Conservation (phyloP, 2,888 invertebrate species). For the Myathropa florea region DNA sequence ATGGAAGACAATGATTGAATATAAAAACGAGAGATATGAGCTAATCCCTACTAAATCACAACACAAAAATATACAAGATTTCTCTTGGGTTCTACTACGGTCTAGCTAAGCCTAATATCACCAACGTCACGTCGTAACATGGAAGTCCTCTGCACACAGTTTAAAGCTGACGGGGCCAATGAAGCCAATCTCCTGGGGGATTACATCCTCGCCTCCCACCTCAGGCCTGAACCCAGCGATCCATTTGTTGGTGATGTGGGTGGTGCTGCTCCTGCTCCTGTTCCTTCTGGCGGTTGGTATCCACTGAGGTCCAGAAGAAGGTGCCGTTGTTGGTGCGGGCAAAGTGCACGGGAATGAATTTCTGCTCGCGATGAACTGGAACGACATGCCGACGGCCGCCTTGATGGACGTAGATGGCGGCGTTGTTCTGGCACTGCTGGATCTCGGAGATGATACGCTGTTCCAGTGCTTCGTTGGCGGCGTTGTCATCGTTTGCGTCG, state of each 20-base stretch:
- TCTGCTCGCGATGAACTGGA: conserved; percentile 76
- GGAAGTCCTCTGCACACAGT: conserved; percentile 57
- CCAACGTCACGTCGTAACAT: conserved; percentile 17
- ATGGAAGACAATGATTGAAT: conserved; percentile 77
- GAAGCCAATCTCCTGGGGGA: neutral
- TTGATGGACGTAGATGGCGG: conserved; percentile 86
- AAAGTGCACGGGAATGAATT: conserved; percentile 86
- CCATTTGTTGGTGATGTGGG: conserved; percentile 75
- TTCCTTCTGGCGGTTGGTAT: conserved; percentile 65
- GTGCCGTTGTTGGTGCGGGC: conserved; percentile 90
- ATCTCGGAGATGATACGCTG: conserved; percentile 88
- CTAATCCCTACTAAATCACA: conserved; percentile 66
- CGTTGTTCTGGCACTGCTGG: conserved; percentile 84
- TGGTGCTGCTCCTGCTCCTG: conserved; percentile 73
- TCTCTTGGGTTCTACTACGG: conserved; percentile 23
- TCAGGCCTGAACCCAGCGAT: conserved; percentile 79
- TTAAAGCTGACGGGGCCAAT: conserved; percentile 53
- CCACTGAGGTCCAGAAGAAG: conserved; percentile 89
- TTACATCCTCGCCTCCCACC: neutral
- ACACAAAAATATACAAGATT: conserved; percentile 47
- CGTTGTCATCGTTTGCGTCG: conserved; percentile 77
- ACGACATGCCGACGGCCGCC: conserved; percentile 81
- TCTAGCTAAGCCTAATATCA: conserved; percentile 67
- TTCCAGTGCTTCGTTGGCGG: conserved; percentile 89
- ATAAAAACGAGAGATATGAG: conserved; percentile 60